Evolutionary conservation across 2,797 vertebrate genomes (phyloP).

Genomic region (Botia almorhae): DNA sequence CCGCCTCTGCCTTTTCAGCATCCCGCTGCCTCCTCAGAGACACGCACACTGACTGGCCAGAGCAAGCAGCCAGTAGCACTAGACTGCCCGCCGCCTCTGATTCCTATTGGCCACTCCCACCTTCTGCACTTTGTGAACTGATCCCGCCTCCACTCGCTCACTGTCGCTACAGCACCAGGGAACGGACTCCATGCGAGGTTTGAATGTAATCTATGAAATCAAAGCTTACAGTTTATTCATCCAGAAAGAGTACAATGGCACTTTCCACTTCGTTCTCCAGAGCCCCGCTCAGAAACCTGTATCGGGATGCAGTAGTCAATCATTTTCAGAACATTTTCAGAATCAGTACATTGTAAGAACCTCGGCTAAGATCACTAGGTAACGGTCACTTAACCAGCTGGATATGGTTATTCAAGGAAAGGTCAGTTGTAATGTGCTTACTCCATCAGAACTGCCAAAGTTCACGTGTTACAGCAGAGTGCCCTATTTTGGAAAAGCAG

Average conservation of each 20-base stretch:
- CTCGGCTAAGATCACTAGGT: conserved; percentile 56
- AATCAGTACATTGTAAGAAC: conserved; percentile 51
- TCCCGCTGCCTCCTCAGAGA: conserved; percentile 81
- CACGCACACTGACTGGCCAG: conserved; percentile 71
- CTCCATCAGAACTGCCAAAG: conserved; percentile 91
- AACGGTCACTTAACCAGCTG: conserved; percentile 70
- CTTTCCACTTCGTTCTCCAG: conserved; percentile 57
- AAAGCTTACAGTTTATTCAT: conserved; percentile 53
- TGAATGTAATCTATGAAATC: conserved; percentile 63
- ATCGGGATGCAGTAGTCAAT: conserved; percentile 59
- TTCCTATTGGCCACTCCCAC: conserved; percentile 69
- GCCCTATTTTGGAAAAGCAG: conserved; percentile 88
- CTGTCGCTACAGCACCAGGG: conserved; percentile 57
- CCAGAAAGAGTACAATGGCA: conserved; percentile 62
- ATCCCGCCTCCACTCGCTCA: conserved; percentile 59
- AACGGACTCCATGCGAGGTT: conserved; percentile 60
- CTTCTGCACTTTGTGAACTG: conserved; percentile 65
- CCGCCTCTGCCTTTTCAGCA: conserved; percentile 75
- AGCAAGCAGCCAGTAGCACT: conserved; percentile 85
- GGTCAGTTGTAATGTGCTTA: conserved; percentile 79
- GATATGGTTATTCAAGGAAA: conserved; percentile 66
- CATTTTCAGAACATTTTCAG: conserved; percentile 11
- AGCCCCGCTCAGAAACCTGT: conserved; percentile 47
- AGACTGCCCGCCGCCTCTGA: conserved; percentile 76
- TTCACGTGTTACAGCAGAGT: conserved; percentile 85